A percentile compares a stretch with the other conserved stretches of the same genome.
These are phyloP conservation scores for Oscheius sp. DNA, from an alignment of 2,888 invertebrate genomes.

Conservation along the genomic window DNA sequence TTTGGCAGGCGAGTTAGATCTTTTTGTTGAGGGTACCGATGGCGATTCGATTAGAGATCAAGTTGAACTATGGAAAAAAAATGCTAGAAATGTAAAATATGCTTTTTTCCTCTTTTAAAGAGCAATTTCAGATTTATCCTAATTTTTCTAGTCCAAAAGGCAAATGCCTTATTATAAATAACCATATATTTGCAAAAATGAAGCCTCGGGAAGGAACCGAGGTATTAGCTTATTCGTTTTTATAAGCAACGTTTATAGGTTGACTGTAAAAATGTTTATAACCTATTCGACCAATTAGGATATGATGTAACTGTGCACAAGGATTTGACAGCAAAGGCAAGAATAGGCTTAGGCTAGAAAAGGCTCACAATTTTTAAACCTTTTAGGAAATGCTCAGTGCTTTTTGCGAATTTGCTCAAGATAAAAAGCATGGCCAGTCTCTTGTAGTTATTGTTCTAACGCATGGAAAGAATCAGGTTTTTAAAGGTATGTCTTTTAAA, in stretches of 20 bases:
- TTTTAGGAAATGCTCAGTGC: slow-evolving; percentile 51
- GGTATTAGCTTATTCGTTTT: too few species aligned
- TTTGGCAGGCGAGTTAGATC: neutral
- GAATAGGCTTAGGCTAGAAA: too few species aligned
- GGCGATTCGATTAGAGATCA: slow-evolving; percentile 14
- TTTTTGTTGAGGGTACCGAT: slow-evolving; percentile 15
- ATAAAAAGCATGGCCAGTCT: slow-evolving; percentile 13
- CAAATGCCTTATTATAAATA: slow-evolving; percentile 68
- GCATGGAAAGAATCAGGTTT: slow-evolving; percentile 66
- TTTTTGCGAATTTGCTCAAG: slow-evolving; percentile 49
- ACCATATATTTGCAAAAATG: slow-evolving; percentile 57
- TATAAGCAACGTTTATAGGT: too few species aligned
- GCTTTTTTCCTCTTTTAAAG: neutral
- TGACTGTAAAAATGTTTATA: slow-evolving; percentile 58
- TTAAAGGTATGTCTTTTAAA: slow-evolving; percentile 34
- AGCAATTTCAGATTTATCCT: slow-evolving; percentile 56
- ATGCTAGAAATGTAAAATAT: slow-evolving; percentile 11
- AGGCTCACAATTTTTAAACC: neutral
- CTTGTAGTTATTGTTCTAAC: slow-evolving; percentile 43
- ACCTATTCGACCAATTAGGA: slow-evolving; percentile 59
- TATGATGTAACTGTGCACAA: slow-evolving; percentile 57
- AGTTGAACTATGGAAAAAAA: slow-evolving; percentile 9
- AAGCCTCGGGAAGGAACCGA: slow-evolving; percentile 60
- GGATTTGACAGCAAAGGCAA: slow-evolving; percentile 58
- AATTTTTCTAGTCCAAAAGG: slow-evolving; percentile 65